These are phyloP conservation scores for Nomada goodeniana DNA, from an alignment of 2,888 invertebrate genomes.

Conservation along the genomic window DNA sequence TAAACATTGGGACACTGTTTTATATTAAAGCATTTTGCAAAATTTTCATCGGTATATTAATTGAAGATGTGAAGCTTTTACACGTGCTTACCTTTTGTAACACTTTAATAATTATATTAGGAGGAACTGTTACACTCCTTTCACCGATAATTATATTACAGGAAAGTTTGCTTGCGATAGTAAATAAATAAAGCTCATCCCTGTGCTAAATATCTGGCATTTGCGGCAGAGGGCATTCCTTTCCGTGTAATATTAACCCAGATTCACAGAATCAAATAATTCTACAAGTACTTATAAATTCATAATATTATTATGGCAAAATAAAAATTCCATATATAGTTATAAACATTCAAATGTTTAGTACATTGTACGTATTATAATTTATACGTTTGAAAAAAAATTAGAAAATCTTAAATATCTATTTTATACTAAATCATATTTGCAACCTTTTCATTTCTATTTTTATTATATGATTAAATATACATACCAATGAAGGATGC, in stretches of 20 bases:
- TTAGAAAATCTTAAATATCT: background rate
- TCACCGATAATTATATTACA: constrained; percentile 38
- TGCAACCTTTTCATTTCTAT: background rate
- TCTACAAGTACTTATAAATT: background rate
- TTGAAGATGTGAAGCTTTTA: background rate
- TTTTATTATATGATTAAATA: background rate
- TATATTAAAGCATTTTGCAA: constrained; percentile 25
- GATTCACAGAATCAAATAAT: constrained; percentile 31
- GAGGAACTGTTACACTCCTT: constrained; percentile 15
- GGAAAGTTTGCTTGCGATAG: constrained; percentile 52
- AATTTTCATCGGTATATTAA: constrained; percentile 7
- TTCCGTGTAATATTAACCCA: constrained; percentile 19
- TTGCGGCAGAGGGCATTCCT: constrained; percentile 46
- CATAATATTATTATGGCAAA: background rate
- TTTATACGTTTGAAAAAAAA: background rate
- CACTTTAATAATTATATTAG: constrained; percentile 10
- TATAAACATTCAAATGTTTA: background rate
- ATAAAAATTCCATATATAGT: constrained; percentile 6
- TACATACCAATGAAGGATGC: too few relatives aligned
- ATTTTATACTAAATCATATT: background rate
- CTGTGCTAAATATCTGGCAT: constrained; percentile 22
- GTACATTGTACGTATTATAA: background rate
- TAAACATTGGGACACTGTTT: constrained; percentile 18
- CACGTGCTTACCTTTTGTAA: constrained; percentile 21
- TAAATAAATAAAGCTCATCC: constrained; percentile 72